Conservation (phyloP, 2,113 vertebrate genomes). For the Heliornis fulica region DNA sequence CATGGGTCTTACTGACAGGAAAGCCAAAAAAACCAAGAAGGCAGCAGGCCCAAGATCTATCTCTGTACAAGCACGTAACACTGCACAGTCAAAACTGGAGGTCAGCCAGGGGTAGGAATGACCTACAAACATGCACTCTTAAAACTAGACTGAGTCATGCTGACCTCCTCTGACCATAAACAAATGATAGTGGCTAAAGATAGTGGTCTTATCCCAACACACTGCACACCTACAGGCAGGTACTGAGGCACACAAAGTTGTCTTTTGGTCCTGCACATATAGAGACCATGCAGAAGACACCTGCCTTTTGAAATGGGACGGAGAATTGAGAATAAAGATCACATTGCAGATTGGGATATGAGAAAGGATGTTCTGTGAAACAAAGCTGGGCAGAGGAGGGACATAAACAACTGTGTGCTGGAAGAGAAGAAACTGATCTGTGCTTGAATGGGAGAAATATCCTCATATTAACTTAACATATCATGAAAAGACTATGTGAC, state of each 20-base stretch:
- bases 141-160: background rate
- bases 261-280: rapidly evolving
- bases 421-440: background rate
- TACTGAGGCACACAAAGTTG: rapidly evolving
- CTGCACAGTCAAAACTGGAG: rapidly evolving
- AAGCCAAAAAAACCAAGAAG: background rate
- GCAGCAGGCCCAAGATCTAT: rapidly evolving
- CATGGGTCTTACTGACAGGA: background rate
- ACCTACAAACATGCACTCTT: background rate
- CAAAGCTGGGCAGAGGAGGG: background rate
- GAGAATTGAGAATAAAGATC: background rate
- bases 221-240: rapidly evolving
- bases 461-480: background rate
- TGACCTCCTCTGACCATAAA: background rate
- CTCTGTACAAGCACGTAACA: rapidly evolving
- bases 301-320: background rate
- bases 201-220: background rate
- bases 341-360: background rate
- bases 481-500: background rate
- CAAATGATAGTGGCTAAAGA: background rate
- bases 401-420: rapidly evolving
- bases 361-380: background rate
- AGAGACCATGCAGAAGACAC: background rate
- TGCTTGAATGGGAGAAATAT: background rate
- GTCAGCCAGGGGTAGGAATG: background rate